Evolutionary conservation across 1,140 invertebrate species (phyloP), one percentile per base, ranked within the genome.

Genomic region (Steinernema feltiae): DNA sequence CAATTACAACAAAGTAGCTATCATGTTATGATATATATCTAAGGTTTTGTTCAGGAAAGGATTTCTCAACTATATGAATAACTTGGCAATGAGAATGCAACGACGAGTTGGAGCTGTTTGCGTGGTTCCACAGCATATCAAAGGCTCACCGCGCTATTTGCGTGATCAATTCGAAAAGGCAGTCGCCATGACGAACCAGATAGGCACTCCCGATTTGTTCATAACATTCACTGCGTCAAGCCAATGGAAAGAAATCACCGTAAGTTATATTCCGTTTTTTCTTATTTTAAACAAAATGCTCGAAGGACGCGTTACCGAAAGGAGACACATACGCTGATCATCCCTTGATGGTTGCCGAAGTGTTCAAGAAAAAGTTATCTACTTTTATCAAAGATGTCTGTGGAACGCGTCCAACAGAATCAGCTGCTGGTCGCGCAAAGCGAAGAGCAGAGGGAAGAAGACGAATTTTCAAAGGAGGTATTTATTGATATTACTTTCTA

Each of bases 161-260:
- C 41, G 41, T 12, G n/a, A 46, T 46, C 41, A 12, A n/a, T 46
- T 46, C n/a, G 41, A 46, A n/a, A 46, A 46, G n/a, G 41, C 41
- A 7, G 41, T 46, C 41, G n/a, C 41, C 7, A 12, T 46, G 41
- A 12, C 41, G 41, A 46, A 46, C n/a, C 41, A 77, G 78, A 87
- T 85, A 83, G 89, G 89, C 18, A 78, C 81, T 32, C 87, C 88
- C 24, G 82, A 84, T 73, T 75, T 88, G 1, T 89, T 89, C 72
- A 87, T 89, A 30, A 89, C 88, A 29, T 87, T 89, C 30, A 89
- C 89, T 18, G 87, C 83, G 71, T 90, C 88, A 86, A 87, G 80
- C 79, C 87, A 78, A 71, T 90, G 89, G 89, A n/a, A 72, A 1
- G 87, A 90, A 78, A 88, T 89, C 17, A 70, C 41, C 70, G 46